Evolutionary conservation across 1,140 invertebrate species (phyloP), one percentile per base, ranked within the genome.

Genomic region (Sitobion miscanthi): DNA sequence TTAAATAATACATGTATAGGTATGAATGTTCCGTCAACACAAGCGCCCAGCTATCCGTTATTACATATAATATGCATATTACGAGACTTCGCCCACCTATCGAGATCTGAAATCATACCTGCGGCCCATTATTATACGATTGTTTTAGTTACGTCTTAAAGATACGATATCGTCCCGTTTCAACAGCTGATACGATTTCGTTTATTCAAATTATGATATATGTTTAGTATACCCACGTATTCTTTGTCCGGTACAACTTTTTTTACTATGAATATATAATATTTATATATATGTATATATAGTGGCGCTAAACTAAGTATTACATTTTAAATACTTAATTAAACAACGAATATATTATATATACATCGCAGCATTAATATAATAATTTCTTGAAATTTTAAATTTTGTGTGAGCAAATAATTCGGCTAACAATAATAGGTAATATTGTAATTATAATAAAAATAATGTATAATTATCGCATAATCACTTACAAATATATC

Each of bases 11-110:
- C 3, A 42, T 85, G 20, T 52, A 11, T 45, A 86, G 11, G 14
- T 77, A 89, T 54, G 57, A 42, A 52, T 52, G 86, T 52, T 89
- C 49, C 91, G 91, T 93, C 91, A 93, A 77, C 91, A 86, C 91
- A 86, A 93, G 47, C 23, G 82, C 35, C 35, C 25, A 38, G 49
- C 49, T 54, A 93, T 93, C 49, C 77, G 54, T 92, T 92, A 92
- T 90, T 90, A 49, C 42, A 57, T 54, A 47, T 87, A 57, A 45
- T 88, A 62, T 54, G 77, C 77, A 83, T 92, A 92, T 92, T 92
- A 52, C 17, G 23, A 42, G 35, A 86, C 91, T 85, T 93, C 91
- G 91, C 91, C 91, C 91, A 93, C 91, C 91, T 93, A 93, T 93
- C 82, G 91, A 93, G 91, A 93, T 93, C 82, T 86, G 30, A 38